These are phyloP conservation scores for Odocoileus virginianus DNA, from an alignment of 2,113 vertebrate species.

Conservation along the genomic window DNA sequence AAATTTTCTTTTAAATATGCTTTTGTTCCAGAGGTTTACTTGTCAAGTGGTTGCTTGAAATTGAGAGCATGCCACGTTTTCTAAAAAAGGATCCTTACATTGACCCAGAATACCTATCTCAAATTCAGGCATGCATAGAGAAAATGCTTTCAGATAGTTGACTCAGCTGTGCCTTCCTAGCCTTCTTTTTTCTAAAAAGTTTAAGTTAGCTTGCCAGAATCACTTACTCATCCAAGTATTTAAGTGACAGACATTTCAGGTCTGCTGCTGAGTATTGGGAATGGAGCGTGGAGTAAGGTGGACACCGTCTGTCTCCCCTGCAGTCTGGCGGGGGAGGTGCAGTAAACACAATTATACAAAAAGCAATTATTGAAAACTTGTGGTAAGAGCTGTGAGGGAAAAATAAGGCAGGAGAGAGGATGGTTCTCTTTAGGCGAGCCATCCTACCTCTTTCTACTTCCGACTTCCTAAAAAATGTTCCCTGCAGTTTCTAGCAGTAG, in stretches of 20 bases:
- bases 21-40: slow-evolving; percentile 27
- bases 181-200: not conserved
- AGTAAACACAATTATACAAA: not conserved
- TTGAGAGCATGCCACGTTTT: slow-evolving; percentile 11
- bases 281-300: not conserved
- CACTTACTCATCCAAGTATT: not conserved
- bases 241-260: not conserved
- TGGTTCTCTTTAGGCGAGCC: not conserved
- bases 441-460: not conserved
- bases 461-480: not conserved
- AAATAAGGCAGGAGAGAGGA: not conserved
- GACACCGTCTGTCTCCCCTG: not conserved
- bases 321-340: not conserved
- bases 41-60: not conserved
- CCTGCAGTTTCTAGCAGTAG: not conserved
- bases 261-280: not conserved
- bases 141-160: not conserved
- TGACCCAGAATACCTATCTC: not conserved
- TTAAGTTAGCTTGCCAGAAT: not conserved
- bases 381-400: not conserved
- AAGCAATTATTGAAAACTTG: not conserved
- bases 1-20: not conserved
- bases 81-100: not conserved
- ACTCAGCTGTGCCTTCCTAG: not conserved
- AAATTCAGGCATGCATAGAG: not conserved